Evolutionary conservation across 2,113 vertebrate genomes (phyloP).

Genomic region (Nothocercus nigrocapillus): DNA sequence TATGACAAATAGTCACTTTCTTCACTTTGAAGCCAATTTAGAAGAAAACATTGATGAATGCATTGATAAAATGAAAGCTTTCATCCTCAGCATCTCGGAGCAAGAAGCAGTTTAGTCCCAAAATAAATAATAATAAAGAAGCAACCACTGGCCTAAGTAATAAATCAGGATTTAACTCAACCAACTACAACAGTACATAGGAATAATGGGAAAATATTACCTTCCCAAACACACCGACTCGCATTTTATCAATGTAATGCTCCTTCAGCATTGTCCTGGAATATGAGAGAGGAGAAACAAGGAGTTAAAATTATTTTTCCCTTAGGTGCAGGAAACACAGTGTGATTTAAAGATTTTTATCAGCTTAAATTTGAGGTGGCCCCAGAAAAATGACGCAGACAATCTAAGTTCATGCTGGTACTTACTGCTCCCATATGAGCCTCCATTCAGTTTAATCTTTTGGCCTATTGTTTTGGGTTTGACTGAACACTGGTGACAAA

Average conservation of each 20-base stretch:
- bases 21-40: not conserved
- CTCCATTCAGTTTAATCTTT: not conserved
- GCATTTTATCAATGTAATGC: conserved; percentile 85
- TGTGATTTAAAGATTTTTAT: not conserved
- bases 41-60: not conserved
- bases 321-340: not conserved
- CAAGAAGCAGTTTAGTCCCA: not conserved
- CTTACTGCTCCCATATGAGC: not conserved
- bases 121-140: not conserved
- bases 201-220: conserved; percentile 69
- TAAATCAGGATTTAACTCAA: not conserved
- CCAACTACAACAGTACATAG: not conserved
- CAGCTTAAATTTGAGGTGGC: not conserved
- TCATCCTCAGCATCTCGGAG: not conserved
- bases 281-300: not conserved
- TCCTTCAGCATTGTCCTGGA: conserved; percentile 85
- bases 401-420: accelerated
- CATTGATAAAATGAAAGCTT: not conserved
- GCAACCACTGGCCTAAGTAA: not conserved
- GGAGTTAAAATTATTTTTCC: not conserved
- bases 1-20: not conserved
- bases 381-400: accelerated
- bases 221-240: conserved; percentile 93
- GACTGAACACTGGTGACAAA: not conserved
- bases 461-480: not conserved